Percentiles rank a stretch among this genome's conserved stretches.
Evolutionary conservation across 64 coral and sea anemone genomes (phyloP).

Genomic region (Stichodactyla mertensii): DNA sequence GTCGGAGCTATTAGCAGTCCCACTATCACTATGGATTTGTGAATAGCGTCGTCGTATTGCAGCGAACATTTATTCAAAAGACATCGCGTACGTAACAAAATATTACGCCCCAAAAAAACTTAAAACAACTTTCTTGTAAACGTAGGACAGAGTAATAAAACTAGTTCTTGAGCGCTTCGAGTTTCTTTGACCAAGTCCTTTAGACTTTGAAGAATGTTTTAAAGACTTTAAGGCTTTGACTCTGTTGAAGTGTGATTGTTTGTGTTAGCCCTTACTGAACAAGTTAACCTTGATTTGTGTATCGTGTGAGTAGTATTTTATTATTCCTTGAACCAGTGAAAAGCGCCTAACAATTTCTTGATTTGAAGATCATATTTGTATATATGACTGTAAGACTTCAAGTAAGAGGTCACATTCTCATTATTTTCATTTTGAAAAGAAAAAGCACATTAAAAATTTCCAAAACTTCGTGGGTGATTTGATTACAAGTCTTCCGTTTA

Average conservation of each 20-base stretch:
- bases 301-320: neutral
- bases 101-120: neutral
- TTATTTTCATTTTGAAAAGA: conserved; percentile 98
- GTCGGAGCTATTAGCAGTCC: neutral
- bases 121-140: neutral
- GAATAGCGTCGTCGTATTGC: conserved; percentile 63
- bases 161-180: neutral
- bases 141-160: neutral
- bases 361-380: conserved; percentile 10
- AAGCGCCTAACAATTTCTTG: neutral
- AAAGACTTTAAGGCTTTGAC: neutral
- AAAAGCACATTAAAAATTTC: conserved; percentile 93
- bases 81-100: neutral
- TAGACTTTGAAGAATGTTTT: neutral
- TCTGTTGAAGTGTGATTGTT: neutral
- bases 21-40: conserved; percentile 29
- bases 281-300: conserved; percentile 10
- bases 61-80: conserved; percentile 21
- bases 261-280: conserved; percentile 11
- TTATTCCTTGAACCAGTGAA: neutral
- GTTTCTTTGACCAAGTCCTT: neutral
- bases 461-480: conserved; percentile 56
- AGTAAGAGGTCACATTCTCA: conserved; percentile 44
- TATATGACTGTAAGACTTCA: conserved; percentile 54
- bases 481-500: conserved; percentile 3